These are phyloP conservation scores for Gymnopithys bicolor DNA, from an alignment of 2,797 vertebrate species.

Conservation along the genomic window DNA sequence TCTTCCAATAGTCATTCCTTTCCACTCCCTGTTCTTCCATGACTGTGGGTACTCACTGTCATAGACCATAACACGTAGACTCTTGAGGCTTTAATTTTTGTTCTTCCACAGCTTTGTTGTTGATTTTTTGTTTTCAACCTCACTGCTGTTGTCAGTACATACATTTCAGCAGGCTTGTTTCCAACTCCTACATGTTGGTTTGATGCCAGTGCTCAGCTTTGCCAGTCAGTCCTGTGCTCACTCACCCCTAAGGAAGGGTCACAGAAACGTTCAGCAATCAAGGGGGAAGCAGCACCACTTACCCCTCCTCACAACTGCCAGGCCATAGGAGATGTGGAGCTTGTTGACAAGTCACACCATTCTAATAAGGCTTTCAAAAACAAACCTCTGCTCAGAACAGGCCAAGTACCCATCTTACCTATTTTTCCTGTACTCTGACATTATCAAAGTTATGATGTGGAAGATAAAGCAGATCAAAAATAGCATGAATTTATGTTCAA, in stretches of 20 bases:
- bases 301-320: neutral
- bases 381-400: neutral
- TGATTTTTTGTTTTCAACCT: neutral
- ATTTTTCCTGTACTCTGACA: neutral
- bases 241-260: neutral
- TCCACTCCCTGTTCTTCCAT: neutral
- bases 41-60: neutral
- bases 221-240: neutral
- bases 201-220: neutral
- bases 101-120: neutral
- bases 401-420: neutral
- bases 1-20: neutral
- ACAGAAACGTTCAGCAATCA: neutral
- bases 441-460: neutral
- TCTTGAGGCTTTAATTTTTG: neutral
- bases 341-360: neutral
- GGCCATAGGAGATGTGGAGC: neutral
- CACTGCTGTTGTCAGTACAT: neutral
- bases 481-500: neutral
- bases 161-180: neutral
- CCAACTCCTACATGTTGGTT: neutral
- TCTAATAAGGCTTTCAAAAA: neutral
- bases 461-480: slow-evolving; percentile 15
- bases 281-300: neutral
- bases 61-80: neutral